A percentile compares a stretch with the other conserved stretches of the same genome.
These are phyloP conservation scores for Poeciliopsis presidionis DNA, from an alignment of 2,797 vertebrate genomes.

Conservation along the genomic window DNA sequence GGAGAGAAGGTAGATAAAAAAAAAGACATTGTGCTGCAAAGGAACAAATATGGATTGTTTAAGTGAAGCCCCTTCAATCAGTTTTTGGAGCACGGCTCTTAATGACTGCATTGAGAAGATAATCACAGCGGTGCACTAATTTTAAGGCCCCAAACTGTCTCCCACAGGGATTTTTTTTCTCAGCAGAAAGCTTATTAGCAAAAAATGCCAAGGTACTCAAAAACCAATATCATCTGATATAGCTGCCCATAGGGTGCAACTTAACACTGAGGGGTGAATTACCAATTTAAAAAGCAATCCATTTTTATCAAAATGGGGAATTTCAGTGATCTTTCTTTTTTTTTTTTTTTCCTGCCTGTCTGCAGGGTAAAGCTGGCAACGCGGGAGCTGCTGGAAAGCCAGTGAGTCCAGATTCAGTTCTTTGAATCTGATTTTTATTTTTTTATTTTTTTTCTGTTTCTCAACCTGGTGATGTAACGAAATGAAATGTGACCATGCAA, in stretches of 20 bases:
- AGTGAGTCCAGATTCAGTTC: slow-evolving; percentile 63
- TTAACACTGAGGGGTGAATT: slow-evolving; percentile 50
- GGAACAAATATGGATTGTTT: slow-evolving; percentile 39
- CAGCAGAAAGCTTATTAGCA: slow-evolving; percentile 56
- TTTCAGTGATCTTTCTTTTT: slow-evolving; percentile 26
- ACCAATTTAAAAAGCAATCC: slow-evolving; percentile 52
- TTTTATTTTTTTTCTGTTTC: slow-evolving; percentile 14
- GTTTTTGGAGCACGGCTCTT: slow-evolving; percentile 39
- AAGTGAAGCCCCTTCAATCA: slow-evolving; percentile 38
- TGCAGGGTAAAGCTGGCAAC: slow-evolving; percentile 75
- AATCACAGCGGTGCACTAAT: slow-evolving; percentile 59
- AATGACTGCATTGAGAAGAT: slow-evolving; percentile 58
- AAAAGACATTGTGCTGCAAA: slow-evolving; percentile 5
- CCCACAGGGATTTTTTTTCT: slow-evolving; percentile 46
- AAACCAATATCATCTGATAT: slow-evolving; percentile 45
- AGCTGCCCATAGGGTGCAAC: slow-evolving; percentile 42
- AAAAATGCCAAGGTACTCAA: slow-evolving; percentile 55
- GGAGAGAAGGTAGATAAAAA: slow-evolving; percentile 86
- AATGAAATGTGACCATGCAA: slow-evolving; percentile 23
- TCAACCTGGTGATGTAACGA: slow-evolving; percentile 4
- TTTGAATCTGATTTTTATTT: slow-evolving; percentile 9
- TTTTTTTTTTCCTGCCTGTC: slow-evolving; percentile 21
- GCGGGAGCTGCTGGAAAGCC: slow-evolving; percentile 78
- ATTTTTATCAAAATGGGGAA: slow-evolving; percentile 54
- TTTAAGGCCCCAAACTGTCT: slow-evolving; percentile 54